These are phyloP conservation scores for Heliconius cydno DNA, from an alignment of 2,888 invertebrate genomes.

Conservation along the genomic window DNA sequence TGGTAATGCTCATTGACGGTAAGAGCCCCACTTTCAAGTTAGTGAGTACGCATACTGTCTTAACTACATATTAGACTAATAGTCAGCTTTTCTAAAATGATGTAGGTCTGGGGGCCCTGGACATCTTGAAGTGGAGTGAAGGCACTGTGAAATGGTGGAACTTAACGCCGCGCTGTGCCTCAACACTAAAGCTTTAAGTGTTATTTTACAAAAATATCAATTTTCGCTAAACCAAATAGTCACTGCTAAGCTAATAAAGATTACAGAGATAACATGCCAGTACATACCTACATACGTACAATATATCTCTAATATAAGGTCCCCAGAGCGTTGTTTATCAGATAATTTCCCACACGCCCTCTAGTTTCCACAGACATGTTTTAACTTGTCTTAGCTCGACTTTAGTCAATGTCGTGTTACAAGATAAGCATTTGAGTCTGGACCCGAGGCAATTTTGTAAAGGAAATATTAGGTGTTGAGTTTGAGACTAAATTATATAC, in stretches of 20 bases:
- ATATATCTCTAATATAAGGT: not conserved
- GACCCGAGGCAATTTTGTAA: not conserved
- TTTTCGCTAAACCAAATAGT: not conserved
- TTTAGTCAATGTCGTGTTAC: constrained; percentile 1
- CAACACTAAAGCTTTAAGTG: too few relatives aligned
- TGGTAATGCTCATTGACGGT: too few relatives aligned
- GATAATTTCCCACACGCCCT: not conserved
- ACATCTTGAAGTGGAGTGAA: too few relatives aligned
- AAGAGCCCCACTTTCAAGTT: too few relatives aligned
- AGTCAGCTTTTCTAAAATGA: too few relatives aligned
- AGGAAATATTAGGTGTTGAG: not conserved
- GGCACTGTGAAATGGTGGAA: too few relatives aligned
- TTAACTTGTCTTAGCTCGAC: constrained; percentile 10
- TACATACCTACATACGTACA: not conserved
- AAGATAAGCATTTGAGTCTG: constrained; percentile 11
- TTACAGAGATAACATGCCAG: not conserved
- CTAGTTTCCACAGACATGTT: not conserved
- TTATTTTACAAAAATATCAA: too few relatives aligned
- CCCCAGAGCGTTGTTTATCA: not conserved
- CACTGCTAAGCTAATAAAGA: not conserved
- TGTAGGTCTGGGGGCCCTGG: too few relatives aligned
- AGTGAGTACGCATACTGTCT: too few relatives aligned
- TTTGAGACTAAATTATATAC: not conserved
- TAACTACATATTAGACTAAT: too few relatives aligned
- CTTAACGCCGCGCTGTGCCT: not conserved